A percentile compares a stretch with the other conserved stretches of the same genome.
Conservation (phyloP, 2,113 vertebrate species). For the Chaetura pelagica region DNA sequence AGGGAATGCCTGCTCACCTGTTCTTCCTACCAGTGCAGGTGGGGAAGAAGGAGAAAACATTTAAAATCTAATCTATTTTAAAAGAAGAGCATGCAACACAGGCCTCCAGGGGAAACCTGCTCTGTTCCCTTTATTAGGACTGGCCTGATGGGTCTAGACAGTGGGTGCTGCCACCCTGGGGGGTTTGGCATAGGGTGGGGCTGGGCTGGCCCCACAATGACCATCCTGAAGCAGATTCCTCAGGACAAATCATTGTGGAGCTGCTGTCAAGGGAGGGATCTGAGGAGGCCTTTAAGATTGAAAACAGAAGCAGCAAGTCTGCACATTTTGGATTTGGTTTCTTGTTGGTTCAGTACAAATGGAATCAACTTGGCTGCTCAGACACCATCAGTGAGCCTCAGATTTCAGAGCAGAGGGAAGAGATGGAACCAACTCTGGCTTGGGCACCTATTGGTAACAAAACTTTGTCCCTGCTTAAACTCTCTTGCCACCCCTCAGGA, state of each 20-base stretch:
- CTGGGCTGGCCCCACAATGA: neutral
- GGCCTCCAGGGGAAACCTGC: slow-evolving; percentile 21
- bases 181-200: neutral
- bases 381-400: slow-evolving; percentile 49
- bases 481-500: slow-evolving; percentile 76
- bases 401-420: slow-evolving; percentile 57
- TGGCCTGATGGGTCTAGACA: neutral
- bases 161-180: neutral
- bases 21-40: neutral
- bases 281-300: slow-evolving; percentile 59
- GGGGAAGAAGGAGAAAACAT: neutral
- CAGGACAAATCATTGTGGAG: neutral
- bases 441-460: slow-evolving; percentile 53
- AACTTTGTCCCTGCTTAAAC: slow-evolving; percentile 60
- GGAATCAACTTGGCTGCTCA: slow-evolving; percentile 64
- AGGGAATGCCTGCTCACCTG: neutral
- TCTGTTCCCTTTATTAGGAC: neutral
- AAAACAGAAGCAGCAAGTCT: slow-evolving; percentile 72
- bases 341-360: slow-evolving; percentile 73
- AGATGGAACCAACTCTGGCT: slow-evolving; percentile 54
- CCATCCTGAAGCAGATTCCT: neutral
- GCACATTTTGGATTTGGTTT: slow-evolving; percentile 28
- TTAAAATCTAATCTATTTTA: slow-evolving; percentile 43
- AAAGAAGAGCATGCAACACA: slow-evolving; percentile 58
- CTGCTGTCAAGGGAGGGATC: neutral